Percentiles rank a stretch among this genome's conserved stretches.
These are phyloP conservation scores for Pholis gunnellus DNA, from an alignment of 2,113 vertebrate species.

Conservation along the genomic window DNA sequence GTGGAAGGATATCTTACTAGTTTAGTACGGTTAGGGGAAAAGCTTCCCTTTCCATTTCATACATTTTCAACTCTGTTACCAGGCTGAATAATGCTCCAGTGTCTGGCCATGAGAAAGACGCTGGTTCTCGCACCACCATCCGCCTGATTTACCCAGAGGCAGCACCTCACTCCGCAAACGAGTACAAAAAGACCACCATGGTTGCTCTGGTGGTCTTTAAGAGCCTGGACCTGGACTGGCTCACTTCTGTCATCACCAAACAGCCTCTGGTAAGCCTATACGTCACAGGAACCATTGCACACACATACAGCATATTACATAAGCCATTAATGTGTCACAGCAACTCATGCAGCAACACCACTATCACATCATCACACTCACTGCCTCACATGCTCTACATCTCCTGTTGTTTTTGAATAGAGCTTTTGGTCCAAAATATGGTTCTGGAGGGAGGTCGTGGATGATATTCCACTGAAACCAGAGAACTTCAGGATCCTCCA, in stretches of 20 bases:
- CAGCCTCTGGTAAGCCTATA: constrained; percentile 78
- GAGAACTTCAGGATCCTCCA: constrained; percentile 83
- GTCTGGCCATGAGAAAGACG: constrained; percentile 81
- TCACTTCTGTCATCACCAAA: constrained; percentile 81
- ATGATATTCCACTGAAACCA: constrained; percentile 81
- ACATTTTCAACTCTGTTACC: not conserved
- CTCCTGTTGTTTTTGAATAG: constrained; percentile 56
- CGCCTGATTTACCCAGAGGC: constrained; percentile 85
- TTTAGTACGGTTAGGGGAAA: not conserved
- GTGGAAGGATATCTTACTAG: not conserved
- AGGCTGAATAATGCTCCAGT: constrained; percentile 87
- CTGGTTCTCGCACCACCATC: constrained; percentile 84
- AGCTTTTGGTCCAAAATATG: constrained; percentile 87
- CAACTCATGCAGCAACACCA: constrained; percentile 1
- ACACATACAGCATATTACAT: constrained; percentile 30
- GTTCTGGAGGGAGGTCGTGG: constrained; percentile 87
- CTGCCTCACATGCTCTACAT: constrained; percentile 2
- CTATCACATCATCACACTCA: constrained; percentile 23
- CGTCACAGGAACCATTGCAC: constrained; percentile 31
- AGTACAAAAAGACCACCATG: constrained; percentile 79
- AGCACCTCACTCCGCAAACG: constrained; percentile 73
- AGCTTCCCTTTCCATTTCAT: not conserved
- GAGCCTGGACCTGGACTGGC: constrained; percentile 85
- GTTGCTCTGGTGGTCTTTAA: constrained; percentile 84
- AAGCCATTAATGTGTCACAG: constrained; percentile 15